Base-by-base conservation (phyloP, 2,888 invertebrate genomes). In the Cyclophora punctaria region DNA sequence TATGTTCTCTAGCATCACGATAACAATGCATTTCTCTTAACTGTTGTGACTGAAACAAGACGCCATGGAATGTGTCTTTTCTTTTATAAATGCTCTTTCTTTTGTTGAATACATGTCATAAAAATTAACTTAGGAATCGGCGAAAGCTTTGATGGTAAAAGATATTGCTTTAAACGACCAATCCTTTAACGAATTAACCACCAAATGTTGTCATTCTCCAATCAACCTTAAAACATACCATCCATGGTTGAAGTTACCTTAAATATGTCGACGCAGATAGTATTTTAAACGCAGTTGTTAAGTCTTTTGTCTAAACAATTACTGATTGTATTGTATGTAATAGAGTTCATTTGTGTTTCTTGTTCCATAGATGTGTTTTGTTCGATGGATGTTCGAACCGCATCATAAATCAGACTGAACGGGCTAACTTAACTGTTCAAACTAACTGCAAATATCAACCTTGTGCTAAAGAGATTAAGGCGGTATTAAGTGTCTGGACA, bases 221-320 rank as follows among this genome's bases (percentile, higher is more conserved):
- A 20, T 20, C 20, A 20, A 20, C 20, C 20, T 20, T 20, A 20
- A 20, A 20, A 20, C 20, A 20, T 20, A 20, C 20, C 1, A 20
- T 20, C 20, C 20, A 20, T 20, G 20, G 20, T 20, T 20, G 20
- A 20, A 20, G 20, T 20, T 20, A 20, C 20, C 20, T 20, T 20
- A 20, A 1, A 20, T 20, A 20, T 20, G 20, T 20, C 5, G 4
- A 37, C 0, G 4, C 37, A 37, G 37, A 37, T 37, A 37, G 37
- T 37, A 5, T 5, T 37, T 37, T 37, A 37, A 37, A 5, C 5
- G 37, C 20, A 37, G 37, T 5, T 37, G 4, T 37, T 63, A 65
- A 70, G 56, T 59, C 73, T 69, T 78, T 87, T 87, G 85, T 86
- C 82, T 87, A 86, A 87, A 87, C 87, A 87, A 87, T 87, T 86